Conservation (phyloP, 2,797 vertebrate species). For the Argentina silus region DNA sequence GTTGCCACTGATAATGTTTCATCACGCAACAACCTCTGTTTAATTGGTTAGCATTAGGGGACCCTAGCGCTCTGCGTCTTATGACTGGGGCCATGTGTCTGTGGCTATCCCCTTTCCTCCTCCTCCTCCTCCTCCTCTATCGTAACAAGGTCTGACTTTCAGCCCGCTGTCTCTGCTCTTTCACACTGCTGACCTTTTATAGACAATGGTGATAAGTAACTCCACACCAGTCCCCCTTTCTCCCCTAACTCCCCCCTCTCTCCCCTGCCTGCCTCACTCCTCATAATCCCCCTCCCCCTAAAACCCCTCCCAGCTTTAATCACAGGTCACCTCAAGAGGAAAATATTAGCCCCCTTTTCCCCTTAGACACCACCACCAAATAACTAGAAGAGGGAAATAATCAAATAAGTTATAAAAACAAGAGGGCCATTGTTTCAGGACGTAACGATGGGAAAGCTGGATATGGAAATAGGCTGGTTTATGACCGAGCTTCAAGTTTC, state of each 20-base stretch:
- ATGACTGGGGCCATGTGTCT: slow-evolving; percentile 86
- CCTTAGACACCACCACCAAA: slow-evolving; percentile 30
- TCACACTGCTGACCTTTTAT: slow-evolving; percentile 83
- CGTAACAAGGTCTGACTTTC: slow-evolving; percentile 82
- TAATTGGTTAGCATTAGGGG: slow-evolving; percentile 89
- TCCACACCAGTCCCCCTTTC: slow-evolving; percentile 46
- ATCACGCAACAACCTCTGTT: slow-evolving; percentile 90
- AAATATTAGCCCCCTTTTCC: slow-evolving; percentile 36
- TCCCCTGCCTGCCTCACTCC: slow-evolving; percentile 34
- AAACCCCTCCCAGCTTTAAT: slow-evolving; percentile 30
- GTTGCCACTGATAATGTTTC: slow-evolving; percentile 98
- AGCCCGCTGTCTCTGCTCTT: slow-evolving; percentile 66
- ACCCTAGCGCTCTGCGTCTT: slow-evolving; percentile 74
- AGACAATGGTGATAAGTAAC: slow-evolving; percentile 81
- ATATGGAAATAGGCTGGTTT: slow-evolving; percentile 45
- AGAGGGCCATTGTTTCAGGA: slow-evolving; percentile 47
- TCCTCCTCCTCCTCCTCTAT: slow-evolving; percentile 54
- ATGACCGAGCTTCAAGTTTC: slow-evolving; percentile 49
- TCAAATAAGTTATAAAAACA: slow-evolving; percentile 38
- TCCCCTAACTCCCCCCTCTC: slow-evolving; percentile 8
- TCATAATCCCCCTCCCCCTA: slow-evolving; percentile 8
- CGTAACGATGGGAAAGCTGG: slow-evolving; percentile 40
- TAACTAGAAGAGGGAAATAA: slow-evolving; percentile 27
- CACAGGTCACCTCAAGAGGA: slow-evolving; percentile 45
- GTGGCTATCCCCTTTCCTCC: slow-evolving; percentile 85